phyloP scores from a whole-genome alignment of 2,113 vertebrate genomes.

The Otolemur garnettii region DNA sequence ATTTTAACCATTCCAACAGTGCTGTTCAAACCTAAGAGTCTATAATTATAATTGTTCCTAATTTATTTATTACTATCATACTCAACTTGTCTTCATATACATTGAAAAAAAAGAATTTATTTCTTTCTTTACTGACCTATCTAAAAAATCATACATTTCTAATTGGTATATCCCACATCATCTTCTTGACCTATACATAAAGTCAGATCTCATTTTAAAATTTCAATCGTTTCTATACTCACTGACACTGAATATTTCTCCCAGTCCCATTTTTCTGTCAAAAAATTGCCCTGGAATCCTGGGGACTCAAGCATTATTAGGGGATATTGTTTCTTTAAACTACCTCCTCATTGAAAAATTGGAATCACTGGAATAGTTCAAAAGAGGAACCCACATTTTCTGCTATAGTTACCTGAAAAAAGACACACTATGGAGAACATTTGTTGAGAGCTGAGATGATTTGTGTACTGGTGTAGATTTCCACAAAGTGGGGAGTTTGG shows the following conservation, averaged over 20 bases:
- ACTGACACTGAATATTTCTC: not conserved
- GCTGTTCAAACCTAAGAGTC: not conserved
- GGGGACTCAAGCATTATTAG: not conserved
- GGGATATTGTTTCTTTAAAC: not conserved
- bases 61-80: not conserved
- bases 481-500: not conserved
- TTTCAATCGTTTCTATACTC: not conserved
- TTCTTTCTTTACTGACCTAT: not conserved
- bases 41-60: not conserved
- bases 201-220: slow-evolving; percentile 30
- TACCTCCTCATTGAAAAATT: not conserved
- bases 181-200: not conserved
- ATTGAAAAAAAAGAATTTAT: not conserved
- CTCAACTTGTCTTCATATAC: not conserved
- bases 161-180: not conserved
- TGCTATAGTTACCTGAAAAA: not conserved
- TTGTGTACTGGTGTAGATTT: not conserved
- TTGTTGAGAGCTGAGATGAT: not conserved
- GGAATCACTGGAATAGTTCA: not conserved
- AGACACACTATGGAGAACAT: not conserved
- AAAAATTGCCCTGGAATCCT: not conserved
- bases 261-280: not conserved
- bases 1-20: not conserved
- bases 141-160: not conserved
- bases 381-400: not conserved